Evolutionary conservation across 2,888 invertebrate genomes (phyloP).

Genomic region (Azorinus chamasolen): DNA sequence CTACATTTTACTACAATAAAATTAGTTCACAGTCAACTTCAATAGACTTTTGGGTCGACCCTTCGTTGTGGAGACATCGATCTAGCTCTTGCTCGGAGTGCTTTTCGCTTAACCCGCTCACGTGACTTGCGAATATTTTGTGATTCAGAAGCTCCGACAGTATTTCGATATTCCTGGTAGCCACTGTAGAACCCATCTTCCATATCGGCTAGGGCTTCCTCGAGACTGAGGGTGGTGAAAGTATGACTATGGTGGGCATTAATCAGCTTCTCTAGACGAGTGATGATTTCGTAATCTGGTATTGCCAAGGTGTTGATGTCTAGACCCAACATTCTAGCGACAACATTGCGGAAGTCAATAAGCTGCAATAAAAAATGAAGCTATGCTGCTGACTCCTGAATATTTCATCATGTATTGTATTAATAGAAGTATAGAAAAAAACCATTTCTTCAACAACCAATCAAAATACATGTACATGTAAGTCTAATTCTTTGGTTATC

Average conservation of each 20-base stretch:
- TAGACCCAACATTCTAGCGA: constrained; percentile 86
- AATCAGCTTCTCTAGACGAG: constrained; percentile 86
- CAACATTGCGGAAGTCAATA: constrained; percentile 85
- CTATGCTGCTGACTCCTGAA: too few relatives aligned
- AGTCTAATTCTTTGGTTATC: background rate
- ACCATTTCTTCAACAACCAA: too few relatives aligned
- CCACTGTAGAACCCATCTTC: constrained; percentile 81
- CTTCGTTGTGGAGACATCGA: constrained; percentile 81
- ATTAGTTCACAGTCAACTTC: constrained; percentile 22
- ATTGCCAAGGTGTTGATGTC: constrained; percentile 86
- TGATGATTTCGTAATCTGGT: constrained; percentile 87
- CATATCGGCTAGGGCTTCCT: constrained; percentile 83
- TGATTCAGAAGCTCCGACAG: constrained; percentile 59
- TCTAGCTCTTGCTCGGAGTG: constrained; percentile 74
- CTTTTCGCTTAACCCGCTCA: constrained; percentile 70
- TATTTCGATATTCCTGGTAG: constrained; percentile 73
- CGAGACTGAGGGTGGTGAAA: constrained; percentile 81
- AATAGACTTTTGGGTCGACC: constrained; percentile 80
- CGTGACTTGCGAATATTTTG: constrained; percentile 69
- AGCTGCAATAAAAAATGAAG: constrained; percentile 78
- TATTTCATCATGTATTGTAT: too few relatives aligned
- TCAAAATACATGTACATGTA: background rate
- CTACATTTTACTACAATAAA: too few relatives aligned
- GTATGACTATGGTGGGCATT: constrained; percentile 84
- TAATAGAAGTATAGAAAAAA: too few relatives aligned